Conservation (phyloP, 1,140 invertebrate genomes). For the Cotesia glomerata region DNA sequence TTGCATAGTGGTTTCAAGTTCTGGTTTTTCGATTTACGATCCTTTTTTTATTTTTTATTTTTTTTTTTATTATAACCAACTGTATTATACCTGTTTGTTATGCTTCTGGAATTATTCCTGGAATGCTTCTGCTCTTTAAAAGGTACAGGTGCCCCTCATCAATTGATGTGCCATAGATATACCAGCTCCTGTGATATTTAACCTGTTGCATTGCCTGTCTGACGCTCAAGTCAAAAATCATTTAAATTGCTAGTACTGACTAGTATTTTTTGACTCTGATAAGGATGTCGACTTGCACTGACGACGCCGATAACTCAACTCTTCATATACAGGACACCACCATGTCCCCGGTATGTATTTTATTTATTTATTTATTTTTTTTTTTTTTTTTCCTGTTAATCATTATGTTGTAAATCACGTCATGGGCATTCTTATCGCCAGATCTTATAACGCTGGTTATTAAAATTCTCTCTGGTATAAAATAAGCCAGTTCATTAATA, state of each 20-base stretch:
- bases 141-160: neutral
- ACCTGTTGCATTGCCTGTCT: too few relatives aligned
- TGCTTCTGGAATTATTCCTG: too few relatives aligned
- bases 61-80: neutral
- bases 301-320: constrained; percentile 57
- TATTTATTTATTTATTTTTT: constrained; percentile 35
- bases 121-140: too few relatives aligned
- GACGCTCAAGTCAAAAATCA: too few relatives aligned
- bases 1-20: neutral
- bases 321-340: constrained; percentile 59
- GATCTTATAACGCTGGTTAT: too few relatives aligned
- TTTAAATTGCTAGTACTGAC: too few relatives aligned
- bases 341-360: constrained; percentile 53
- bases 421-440: too few relatives aligned
- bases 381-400: neutral
- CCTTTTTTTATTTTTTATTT: neutral
- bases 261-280: too few relatives aligned
- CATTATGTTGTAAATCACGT: neutral
- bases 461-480: too few relatives aligned
- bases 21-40: neutral
- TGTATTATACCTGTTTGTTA: too few relatives aligned
- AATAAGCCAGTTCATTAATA: too few relatives aligned
- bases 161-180: constrained; percentile 27
- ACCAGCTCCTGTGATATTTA: constrained; percentile 21
- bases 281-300: constrained; percentile 61